A percentile compares a stretch with the other conserved stretches of the same genome.
Evolutionary conservation across 2,888 invertebrate species (phyloP).

Genomic region (Deroplatys truncata): DNA sequence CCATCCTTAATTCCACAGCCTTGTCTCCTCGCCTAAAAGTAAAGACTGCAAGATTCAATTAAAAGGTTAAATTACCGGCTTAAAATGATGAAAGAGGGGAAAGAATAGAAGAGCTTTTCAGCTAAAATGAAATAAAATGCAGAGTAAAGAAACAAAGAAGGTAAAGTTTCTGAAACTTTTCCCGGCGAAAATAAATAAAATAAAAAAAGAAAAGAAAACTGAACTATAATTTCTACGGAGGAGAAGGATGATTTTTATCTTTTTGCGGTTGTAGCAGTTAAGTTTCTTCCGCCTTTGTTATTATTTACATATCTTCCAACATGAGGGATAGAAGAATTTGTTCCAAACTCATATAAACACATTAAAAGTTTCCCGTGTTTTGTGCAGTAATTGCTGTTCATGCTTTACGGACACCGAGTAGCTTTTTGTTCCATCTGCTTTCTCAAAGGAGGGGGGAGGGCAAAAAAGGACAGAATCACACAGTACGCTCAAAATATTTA

Average conservation of each 20-base stretch:
- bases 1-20: not conserved
- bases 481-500: no score
- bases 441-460: not conserved
- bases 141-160: not conserved
- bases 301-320: not conserved
- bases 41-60: conserved; percentile 8
- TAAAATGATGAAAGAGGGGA: not conserved
- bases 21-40: not conserved
- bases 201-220: not conserved
- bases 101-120: not conserved
- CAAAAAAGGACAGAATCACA: no score
- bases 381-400: not conserved
- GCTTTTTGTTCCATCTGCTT: not conserved
- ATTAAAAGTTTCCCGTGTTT: not conserved
- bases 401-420: not conserved
- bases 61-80: not conserved
- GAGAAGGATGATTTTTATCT: not conserved
- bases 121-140: not conserved
- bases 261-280: not conserved
- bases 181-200: not conserved
- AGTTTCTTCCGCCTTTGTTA: not conserved
- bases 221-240: not conserved
- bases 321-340: not conserved
- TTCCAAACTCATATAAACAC: not conserved
- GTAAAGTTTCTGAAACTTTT: not conserved